Base-by-base conservation (phyloP, 2,888 invertebrate species). In the Patella caerulea region DNA sequence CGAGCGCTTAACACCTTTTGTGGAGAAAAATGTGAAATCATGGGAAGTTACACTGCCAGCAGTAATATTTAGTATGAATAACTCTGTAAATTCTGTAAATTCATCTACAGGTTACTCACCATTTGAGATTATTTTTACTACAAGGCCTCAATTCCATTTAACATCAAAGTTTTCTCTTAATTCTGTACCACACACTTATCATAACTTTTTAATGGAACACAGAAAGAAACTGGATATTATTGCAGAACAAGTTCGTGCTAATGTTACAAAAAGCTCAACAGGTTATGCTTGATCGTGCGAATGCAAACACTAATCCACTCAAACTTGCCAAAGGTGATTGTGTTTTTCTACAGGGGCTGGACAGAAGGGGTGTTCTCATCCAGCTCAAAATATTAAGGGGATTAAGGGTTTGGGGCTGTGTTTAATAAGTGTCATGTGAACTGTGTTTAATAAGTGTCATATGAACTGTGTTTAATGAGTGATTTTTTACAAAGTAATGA, bases 41-140 rank as follows among this genome's bases (percentile, higher is more conserved):
- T 81, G 79, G 81, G 78, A 79, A 24, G 75, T 73, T 55, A 34
- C 72, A 17, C 29, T 81, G 29, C 78, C 78, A 56, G 71, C 73
- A n/a, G 53, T 79, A 15, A 59, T 73, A 34, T 79, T 78, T 73
- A 29, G 77, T 7, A 79, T 81, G n/a, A 79, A 81, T 34, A 52
- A 69, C 19, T 71, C 79, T 53, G n/a, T n/a, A n/a, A n/a, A n/a
- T n/a, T 29, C 29, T 29, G 78, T 79, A 12, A 73, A 74, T 52
- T 54, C 70, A 12, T 73, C 69, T 17, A 59, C 65, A 29, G 69
- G 65, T 2, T 78, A 75, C 65, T 78, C 78, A 5, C 78, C 80
- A 2, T 76, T 73, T 75, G 80, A 75, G 45, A 71, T 75, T 5
- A 17, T 76, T n/a, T 73, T 69, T 73, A 73, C 71, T 2, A 3